These are phyloP conservation scores for Drosophila nasuta DNA, from an alignment of 1,140 invertebrate species.

Conservation along the genomic window DNA sequence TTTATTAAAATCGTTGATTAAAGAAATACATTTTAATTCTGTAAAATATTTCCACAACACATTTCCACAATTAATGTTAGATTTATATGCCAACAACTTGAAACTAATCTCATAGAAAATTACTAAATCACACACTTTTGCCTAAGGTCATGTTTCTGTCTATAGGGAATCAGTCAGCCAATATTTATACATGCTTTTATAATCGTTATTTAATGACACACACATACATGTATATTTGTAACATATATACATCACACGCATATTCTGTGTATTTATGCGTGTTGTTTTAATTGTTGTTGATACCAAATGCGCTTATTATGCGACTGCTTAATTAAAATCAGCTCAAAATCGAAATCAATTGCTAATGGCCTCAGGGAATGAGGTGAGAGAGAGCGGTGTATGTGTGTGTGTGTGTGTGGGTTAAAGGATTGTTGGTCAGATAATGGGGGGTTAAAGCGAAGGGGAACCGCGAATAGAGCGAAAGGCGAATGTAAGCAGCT, in stretches of 20 bases:
- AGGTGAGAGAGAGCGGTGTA: no score
- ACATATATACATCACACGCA: background rate
- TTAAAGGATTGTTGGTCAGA: background rate
- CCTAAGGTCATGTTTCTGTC: background rate
- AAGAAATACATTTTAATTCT: no score
- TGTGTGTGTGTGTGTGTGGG: background rate
- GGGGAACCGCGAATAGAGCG: background rate
- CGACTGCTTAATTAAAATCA: conserved; percentile 75
- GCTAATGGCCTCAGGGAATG: conserved; percentile 1
- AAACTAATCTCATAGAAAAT: no score
- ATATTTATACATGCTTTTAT: conserved; percentile 22
- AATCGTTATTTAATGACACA: conserved; percentile 64
- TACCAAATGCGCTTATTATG: conserved; percentile 64
- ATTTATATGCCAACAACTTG: no score
- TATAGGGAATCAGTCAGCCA: background rate
- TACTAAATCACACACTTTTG: background rate
- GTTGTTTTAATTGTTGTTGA: conserved; percentile 74
- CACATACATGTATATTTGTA: conserved; percentile 8
- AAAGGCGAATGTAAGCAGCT: conserved; percentile 20
- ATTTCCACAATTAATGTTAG: no score
- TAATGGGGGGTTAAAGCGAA: conserved; percentile 1
- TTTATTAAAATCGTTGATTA: no score
- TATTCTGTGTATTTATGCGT: conserved; percentile 47
- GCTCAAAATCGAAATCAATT: conserved; percentile 55
- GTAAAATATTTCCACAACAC: no score